Percentiles rank a stretch among this genome's conserved stretches.
Evolutionary conservation across 1,140 invertebrate species (phyloP).

Genomic region (Bombyx mandarina): DNA sequence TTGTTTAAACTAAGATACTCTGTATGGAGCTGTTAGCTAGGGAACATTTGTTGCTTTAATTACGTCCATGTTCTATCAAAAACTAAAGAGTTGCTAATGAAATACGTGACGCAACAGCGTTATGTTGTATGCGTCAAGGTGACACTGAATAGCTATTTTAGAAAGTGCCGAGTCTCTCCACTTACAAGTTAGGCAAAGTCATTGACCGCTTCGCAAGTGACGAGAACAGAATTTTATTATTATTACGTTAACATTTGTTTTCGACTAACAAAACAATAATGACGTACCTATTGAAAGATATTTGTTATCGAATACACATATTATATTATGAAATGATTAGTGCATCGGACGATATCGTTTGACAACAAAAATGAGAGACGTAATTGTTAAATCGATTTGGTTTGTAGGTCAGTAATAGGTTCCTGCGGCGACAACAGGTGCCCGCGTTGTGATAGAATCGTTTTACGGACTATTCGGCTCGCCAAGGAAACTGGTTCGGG

Average conservation of each 20-base stretch:
- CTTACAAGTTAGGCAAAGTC: constrained; percentile 36
- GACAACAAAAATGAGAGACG: constrained; percentile 11
- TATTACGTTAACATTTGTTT: too few relatives aligned
- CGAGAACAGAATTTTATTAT: too few relatives aligned
- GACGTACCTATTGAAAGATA: too few relatives aligned
- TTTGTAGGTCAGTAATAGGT: constrained; percentile 54
- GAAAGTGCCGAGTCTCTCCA: constrained; percentile 51
- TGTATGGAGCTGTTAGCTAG: too few relatives aligned
- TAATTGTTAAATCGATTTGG: constrained; percentile 42
- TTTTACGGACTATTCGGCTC: constrained; percentile 6
- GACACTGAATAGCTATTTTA: constrained; percentile 65
- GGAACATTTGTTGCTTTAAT: too few relatives aligned
- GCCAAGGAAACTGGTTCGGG: constrained; percentile 47
- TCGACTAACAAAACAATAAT: too few relatives aligned
- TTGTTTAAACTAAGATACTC: too few relatives aligned
- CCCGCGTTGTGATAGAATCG: not conserved
- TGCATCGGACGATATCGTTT: constrained; percentile 10
- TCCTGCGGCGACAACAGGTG: constrained; percentile 26
- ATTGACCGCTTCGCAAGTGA: constrained; percentile 32
- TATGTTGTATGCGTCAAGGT: constrained; percentile 50
- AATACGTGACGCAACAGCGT: constrained; percentile 41
- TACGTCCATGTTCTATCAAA: not conserved
- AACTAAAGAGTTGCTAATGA: constrained; percentile 25
- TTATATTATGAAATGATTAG: constrained; percentile 22
- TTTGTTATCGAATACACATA: constrained; percentile 4